Conservation (phyloP, 1,140 invertebrate genomes). For the Popillia japonica region DNA sequence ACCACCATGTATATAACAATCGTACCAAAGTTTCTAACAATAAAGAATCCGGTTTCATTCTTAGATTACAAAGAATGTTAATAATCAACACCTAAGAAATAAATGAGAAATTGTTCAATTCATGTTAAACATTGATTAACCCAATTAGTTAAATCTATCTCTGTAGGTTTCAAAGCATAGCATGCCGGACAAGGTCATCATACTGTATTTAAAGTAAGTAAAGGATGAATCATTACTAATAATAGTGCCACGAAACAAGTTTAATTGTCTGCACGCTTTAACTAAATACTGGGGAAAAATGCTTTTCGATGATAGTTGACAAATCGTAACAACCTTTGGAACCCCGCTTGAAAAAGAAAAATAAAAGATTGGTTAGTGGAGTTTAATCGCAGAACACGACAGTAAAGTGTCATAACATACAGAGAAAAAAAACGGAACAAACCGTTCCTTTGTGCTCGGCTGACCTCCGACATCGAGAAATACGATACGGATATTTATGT, state of each 20-base stretch:
- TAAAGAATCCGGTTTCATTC: too few relatives aligned
- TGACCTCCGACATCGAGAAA: conserved; percentile 33
- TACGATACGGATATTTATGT: conserved; percentile 25
- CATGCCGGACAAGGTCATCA: neutral
- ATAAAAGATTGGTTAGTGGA: neutral
- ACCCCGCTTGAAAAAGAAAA: neutral
- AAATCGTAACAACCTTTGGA: conserved; percentile 19
- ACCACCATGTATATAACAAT: too few relatives aligned
- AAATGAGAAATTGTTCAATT: too few relatives aligned
- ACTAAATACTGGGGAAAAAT: neutral
- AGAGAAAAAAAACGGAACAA: conserved; percentile 1
- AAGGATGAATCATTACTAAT: conserved; percentile 25
- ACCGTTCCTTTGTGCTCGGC: conserved; percentile 22
- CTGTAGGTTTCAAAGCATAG: neutral
- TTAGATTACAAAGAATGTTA: too few relatives aligned
- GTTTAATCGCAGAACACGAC: neutral
- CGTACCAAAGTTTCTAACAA: too few relatives aligned
- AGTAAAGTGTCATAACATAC: neutral
- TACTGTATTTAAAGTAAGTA: neutral
- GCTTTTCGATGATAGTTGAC: neutral
- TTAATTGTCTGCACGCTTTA: neutral
- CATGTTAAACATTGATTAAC: too few relatives aligned
- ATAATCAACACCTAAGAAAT: too few relatives aligned
- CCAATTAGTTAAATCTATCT: neutral
- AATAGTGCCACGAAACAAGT: neutral